Base-by-base conservation (phyloP, 1,140 invertebrate genomes). In the Sitophilus oryzae region DNA sequence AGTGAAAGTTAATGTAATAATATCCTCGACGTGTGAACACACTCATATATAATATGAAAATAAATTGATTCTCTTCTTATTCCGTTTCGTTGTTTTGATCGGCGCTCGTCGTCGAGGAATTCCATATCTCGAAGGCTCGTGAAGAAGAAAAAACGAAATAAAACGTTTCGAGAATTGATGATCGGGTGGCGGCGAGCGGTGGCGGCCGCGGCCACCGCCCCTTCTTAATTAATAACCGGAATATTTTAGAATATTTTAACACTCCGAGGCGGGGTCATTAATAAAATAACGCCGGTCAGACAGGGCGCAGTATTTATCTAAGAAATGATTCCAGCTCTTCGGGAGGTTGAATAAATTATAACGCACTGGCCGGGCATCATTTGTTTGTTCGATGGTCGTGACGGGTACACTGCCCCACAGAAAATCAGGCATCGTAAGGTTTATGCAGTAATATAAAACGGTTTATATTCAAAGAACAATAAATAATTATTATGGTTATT, bases 241-340 rank as follows among this genome's bases (percentile, higher is more conserved):
- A 62, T 62, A 62, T 57, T 59, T 62, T 57, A 47, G 58, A 62
- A 62, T 62, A 62, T 62, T 62, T 62, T 62, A 62, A 62, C 60
- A 62, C 60, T 52, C 59, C 58, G 48, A 59, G 30, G 38, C 38
- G 54, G 30, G 52, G 20, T 60, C 58, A 62, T 59, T 62, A 62
- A 62, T 59, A 60, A 60, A 58, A 59, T 45, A 59, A 56, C 60
- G 50, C 42, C 47, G 58, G 49, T 35, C 47, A 54, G 59, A 55
- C 41, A 38, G 58, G 5, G n/a, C 25, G 45, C 58, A 46, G 53
- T 62, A 60, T 56, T 62, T 60, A 62, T 62, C 57, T 59, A 59
- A 59, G 56, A 49, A 52, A 59, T 50, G 43, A 56, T 59, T 52
- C 46, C 25, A 41, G 49, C 58, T 25, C 42, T 40, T 15, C 35